Evolutionary conservation across 2,888 invertebrate genomes (phyloP), one percentile per base, ranked within the genome.

Genomic region (Oligia latruncula): DNA sequence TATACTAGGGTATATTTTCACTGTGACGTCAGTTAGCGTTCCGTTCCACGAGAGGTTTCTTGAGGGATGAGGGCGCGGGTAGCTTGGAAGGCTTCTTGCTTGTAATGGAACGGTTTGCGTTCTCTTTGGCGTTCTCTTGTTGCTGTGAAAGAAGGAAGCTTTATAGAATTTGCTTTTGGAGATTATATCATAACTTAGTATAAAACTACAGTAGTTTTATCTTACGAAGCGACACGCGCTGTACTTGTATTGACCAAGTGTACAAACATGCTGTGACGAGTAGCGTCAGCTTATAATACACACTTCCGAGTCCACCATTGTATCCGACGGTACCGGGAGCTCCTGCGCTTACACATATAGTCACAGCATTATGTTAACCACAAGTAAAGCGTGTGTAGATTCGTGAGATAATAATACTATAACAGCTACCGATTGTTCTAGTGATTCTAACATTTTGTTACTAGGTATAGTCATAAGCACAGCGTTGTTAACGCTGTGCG

Each of bases 31-130:
- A 92, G 84, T 93, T 91, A 35, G 79, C 84, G 86, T 94, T 95
- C 4, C 94, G 88, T 81, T 94, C 93, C 6, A 90, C 83, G 62
- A 97, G 93, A 0, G 96, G 95, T 79, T 95, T 96, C 90, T 96
- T 97, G 79, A 78, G 89, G 0, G 94, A 93, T 0, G 92, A 70
- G 0, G 95, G 96, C 58, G 95, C 95, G 52, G 94, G 96, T 20
- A 97, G 91, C 64, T 94, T 95, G 0, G 97, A 96, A 0, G 94
- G 93, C 72, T 95, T 95, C 87, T 93, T 94, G 80, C 83, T 17
- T 77, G 90, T 89, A 4, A 90, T 83, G 62, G 92, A 89, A 20
- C 92, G 93, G 81, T 92, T 91, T 0, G 91, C 86, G 85, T 97
- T 97, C 88, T 97, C 97, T 84, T 96, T 96, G 85, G 94, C 93